These are phyloP conservation scores for Protobothrops mucrosquamatus DNA, from an alignment of 2,113 vertebrate species.

Conservation along the genomic window DNA sequence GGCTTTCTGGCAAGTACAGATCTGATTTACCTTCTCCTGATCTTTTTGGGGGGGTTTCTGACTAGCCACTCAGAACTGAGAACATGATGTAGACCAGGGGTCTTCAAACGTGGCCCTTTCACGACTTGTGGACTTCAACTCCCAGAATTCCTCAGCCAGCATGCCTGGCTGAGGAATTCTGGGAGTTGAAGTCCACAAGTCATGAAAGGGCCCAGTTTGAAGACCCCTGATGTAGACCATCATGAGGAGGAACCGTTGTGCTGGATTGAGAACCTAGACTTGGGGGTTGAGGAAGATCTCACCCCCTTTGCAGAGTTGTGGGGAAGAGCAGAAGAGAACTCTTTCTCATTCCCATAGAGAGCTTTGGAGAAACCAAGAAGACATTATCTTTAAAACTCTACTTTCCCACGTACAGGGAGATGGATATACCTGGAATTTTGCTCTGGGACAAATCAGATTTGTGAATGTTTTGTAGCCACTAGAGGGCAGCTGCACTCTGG, in stretches of 20 bases:
- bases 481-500: neutral
- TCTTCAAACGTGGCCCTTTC: too few species aligned
- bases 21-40: neutral
- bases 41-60: neutral
- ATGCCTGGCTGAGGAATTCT: too few species aligned
- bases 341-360: neutral
- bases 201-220: too few species aligned
- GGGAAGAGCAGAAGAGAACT: neutral
- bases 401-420: neutral
- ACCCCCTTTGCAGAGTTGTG: neutral
- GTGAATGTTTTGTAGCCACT: neutral
- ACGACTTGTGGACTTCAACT: too few species aligned
- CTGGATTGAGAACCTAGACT: neutral
- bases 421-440: neutral
- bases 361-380: too few species aligned
- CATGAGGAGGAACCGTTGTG: neutral
- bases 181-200: too few species aligned
- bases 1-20: conserved; percentile 75
- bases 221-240: too few species aligned
- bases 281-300: neutral
- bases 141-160: too few species aligned
- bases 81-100: too few species aligned
- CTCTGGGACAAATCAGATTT: neutral
- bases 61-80: neutral
- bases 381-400: neutral